These are phyloP conservation scores for Peribatodes rhomboidaria DNA, from an alignment of 2,888 invertebrate genomes.

Conservation along the genomic window DNA sequence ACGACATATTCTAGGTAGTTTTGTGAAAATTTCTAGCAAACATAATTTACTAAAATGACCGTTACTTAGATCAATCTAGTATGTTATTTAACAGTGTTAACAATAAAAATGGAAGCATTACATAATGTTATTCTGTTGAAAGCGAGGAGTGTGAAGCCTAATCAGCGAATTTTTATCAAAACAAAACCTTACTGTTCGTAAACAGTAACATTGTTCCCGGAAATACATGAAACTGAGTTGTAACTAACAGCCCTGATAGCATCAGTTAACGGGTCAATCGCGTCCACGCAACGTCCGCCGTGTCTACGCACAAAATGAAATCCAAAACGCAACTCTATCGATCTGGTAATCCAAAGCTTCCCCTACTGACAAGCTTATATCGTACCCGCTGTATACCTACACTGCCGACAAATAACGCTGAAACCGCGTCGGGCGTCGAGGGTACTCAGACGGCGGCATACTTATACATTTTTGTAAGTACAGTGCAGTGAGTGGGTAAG, in stretches of 20 bases:
- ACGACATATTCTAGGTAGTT: slow-evolving; percentile 37
- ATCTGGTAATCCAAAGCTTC: slow-evolving; percentile 58
- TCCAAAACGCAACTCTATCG: slow-evolving; percentile 55
- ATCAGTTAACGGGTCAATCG: slow-evolving; percentile 47
- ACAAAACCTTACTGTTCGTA: not conserved
- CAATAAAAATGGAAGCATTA: too few species aligned
- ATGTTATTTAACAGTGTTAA: too few species aligned
- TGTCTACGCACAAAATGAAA: slow-evolving; percentile 43
- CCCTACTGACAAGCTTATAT: slow-evolving; percentile 60
- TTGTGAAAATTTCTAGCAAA: slow-evolving; percentile 7
- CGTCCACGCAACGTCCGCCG: slow-evolving; percentile 41
- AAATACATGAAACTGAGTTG: slow-evolving; percentile 21
- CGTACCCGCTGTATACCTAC: slow-evolving; percentile 53
- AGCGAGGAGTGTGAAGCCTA: not conserved
- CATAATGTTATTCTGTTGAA: not conserved
- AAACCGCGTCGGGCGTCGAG: slow-evolving; percentile 77
- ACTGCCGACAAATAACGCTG: slow-evolving; percentile 72
- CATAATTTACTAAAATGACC: not conserved
- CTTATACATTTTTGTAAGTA: slow-evolving; percentile 65
- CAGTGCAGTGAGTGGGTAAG: slow-evolving; percentile 84
- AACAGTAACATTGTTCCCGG: slow-evolving; percentile 1
- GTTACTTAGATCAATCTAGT: not conserved
- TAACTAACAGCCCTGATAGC: slow-evolving; percentile 36
- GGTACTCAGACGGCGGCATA: slow-evolving; percentile 75
- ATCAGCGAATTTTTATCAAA: slow-evolving; percentile 10